Conservation (phyloP, 2,113 vertebrate species). For the Gopherus evgoodei region DNA sequence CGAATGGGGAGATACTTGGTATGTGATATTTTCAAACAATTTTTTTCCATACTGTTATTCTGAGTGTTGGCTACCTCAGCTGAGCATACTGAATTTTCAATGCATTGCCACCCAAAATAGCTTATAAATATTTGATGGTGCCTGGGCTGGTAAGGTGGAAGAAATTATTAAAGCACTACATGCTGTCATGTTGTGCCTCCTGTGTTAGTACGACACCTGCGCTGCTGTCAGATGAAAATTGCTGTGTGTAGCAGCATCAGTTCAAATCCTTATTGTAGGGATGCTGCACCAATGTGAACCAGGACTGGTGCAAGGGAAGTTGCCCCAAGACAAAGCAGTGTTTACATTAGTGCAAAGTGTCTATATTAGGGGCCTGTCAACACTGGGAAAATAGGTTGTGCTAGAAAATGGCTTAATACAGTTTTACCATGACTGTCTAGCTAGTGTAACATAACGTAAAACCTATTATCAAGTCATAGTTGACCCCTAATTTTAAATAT, state of each 20-base stretch:
- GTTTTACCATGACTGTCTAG: neutral
- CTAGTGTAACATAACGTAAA: neutral
- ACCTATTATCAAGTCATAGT: accelerated
- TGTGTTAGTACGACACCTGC: neutral
- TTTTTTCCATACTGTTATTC: slow-evolving; percentile 52
- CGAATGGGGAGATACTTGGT: slow-evolving; percentile 26
- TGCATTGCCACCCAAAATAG: slow-evolving; percentile 29
- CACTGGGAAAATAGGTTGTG: neutral
- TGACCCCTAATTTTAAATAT: neutral
- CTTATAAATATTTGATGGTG: slow-evolving; percentile 49
- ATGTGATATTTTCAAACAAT: neutral
- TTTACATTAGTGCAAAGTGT: accelerated
- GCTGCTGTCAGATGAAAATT: neutral
- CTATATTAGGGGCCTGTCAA: neutral
- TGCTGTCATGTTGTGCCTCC: slow-evolving; percentile 25
- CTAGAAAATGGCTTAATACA: neutral
- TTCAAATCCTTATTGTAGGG: accelerated
- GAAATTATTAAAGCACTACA: neutral
- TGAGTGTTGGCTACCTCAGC: slow-evolving; percentile 44
- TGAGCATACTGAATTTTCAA: slow-evolving; percentile 54
- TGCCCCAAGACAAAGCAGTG: neutral
- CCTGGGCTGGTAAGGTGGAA: slow-evolving; percentile 31
- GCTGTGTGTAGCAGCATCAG: slow-evolving; percentile 1
- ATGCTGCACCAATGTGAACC: neutral
- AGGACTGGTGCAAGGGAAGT: neutral